Conservation (phyloP, 64 coral and sea anemone species). For the Hydrozoanthus tunicans region DNA sequence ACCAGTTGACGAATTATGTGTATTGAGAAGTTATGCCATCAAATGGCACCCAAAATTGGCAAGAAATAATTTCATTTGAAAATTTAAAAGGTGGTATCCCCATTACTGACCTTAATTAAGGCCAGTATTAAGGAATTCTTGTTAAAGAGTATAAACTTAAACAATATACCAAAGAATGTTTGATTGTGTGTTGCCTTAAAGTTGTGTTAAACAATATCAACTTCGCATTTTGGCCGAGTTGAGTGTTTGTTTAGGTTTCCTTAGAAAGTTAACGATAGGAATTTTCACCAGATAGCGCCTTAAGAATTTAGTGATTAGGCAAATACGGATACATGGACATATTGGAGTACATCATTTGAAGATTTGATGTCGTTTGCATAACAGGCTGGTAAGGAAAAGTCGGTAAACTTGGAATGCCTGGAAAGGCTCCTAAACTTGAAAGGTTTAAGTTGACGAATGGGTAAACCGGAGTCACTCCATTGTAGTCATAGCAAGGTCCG, state of each 20-base stretch:
- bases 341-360: conserved; percentile 54
- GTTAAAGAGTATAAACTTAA: background rate
- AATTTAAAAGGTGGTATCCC: background rate
- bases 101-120: background rate
- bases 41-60: background rate
- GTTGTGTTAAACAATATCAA: background rate
- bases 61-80: background rate
- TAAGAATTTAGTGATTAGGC: background rate
- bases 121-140: no score
- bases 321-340: conserved; percentile 55
- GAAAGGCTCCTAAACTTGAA: conserved; percentile 17
- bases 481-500: conserved; percentile 42
- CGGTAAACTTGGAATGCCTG: conserved; percentile 10
- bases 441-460: conserved; percentile 4
- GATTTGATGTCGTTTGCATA: conserved; percentile 50
- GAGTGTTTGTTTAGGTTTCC: background rate
- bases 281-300: background rate
- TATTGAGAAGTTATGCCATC: conserved; percentile 26
- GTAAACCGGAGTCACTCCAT: conserved; percentile 8
- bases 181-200: no score
- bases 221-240: background rate
- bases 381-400: conserved; percentile 7
- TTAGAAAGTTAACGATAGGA: background rate
- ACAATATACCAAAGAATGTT: background rate
- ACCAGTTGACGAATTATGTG: background rate